Base-by-base conservation (phyloP, 2,797 vertebrate species). In the Microctenopoma stevenorrisi region DNA sequence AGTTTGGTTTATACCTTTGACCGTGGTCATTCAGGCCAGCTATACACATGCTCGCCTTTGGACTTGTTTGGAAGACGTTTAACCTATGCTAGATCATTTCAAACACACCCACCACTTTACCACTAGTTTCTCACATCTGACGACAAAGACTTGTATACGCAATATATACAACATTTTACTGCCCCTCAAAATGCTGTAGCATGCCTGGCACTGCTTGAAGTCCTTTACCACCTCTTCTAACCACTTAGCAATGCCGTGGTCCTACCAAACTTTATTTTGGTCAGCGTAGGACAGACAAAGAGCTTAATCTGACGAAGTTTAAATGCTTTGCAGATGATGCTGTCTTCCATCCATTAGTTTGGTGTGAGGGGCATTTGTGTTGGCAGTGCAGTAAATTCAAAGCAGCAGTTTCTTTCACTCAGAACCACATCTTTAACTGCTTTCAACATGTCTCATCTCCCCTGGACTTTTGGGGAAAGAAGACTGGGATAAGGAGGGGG, bases 261-360 rank as follows among this genome's bases (percentile, higher is more conserved):
- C 28, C 0, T 4, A 49, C 11, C 30, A 47, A 37, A 54, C 43
- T 81, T 66, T 65, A 65, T 11, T 9, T 37, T 37, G 37, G 37
- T 37, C 8, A 9, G 4, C 11, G 10, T 37, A 9, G 10, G 37
- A 9, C 37, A 3, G 11, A 37, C 2, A 10, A 37, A 10, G 11
- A 37, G 37, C 37, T 10, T 37, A 2, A 1, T 37, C 9, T 37
- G 10, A 11, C 37, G 9, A 37, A 37, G 37, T 11, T 61, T 62
- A 64, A 48, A 44, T 52, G 52, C 53, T 67, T 46, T 55, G 25
- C 65, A 53, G 68, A 54, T 63, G 73, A 73, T 69, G 70, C 74
- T 55, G 53, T 70, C 15, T 68, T 74, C 84, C 66, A 66, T 86
- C 68, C 69, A 51, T 89, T 78, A 84, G 78, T 75, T 64, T 66